A percentile compares a stretch with the other conserved stretches of the same genome.
Conservation (phyloP, 1,140 invertebrate species). For the Aricia agestis region DNA sequence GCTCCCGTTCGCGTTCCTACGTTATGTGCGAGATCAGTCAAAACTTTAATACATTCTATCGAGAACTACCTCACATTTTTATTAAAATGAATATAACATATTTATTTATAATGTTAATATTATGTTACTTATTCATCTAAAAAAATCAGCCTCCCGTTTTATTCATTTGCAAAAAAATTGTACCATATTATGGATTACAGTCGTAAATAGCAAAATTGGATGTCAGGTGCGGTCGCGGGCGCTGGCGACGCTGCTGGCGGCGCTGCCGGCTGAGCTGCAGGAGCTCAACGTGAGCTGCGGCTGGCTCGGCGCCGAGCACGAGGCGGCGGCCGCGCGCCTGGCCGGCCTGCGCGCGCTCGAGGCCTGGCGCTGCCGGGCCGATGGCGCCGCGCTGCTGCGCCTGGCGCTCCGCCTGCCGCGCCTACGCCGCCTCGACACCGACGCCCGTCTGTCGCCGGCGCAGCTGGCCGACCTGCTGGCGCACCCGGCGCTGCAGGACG, state of each 20-base stretch:
- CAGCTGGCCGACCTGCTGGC: background rate
- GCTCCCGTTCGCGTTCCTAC: too few species aligned
- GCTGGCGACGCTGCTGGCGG: slow-evolving; percentile 20
- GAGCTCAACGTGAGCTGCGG: slow-evolving; percentile 36
- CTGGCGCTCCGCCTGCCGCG: slow-evolving; percentile 23
- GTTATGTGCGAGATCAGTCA: too few species aligned
- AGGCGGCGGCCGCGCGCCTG: slow-evolving; percentile 16
- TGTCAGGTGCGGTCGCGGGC: slow-evolving; percentile 23
- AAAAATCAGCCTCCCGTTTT: too few species aligned
- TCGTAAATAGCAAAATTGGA: too few species aligned
- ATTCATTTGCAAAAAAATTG: too few species aligned
- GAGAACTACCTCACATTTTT: too few species aligned
- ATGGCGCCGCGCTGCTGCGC: background rate
- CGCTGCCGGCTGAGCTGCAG: slow-evolving; percentile 24
- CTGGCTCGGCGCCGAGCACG: slow-evolving; percentile 34
- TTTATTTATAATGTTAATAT: too few species aligned
- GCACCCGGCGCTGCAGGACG: background rate
- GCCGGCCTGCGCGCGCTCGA: slow-evolving; percentile 29
- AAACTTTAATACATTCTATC: too few species aligned
- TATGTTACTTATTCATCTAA: too few species aligned
- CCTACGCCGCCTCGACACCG: slow-evolving; percentile 25
- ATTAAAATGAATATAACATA: too few species aligned
- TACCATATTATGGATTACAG: too few species aligned
- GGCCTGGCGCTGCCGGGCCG: slow-evolving; percentile 27
- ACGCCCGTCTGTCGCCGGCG: background rate